These are phyloP conservation scores for Vidua macroura DNA, from an alignment of 2,113 vertebrate genomes.

Conservation along the genomic window DNA sequence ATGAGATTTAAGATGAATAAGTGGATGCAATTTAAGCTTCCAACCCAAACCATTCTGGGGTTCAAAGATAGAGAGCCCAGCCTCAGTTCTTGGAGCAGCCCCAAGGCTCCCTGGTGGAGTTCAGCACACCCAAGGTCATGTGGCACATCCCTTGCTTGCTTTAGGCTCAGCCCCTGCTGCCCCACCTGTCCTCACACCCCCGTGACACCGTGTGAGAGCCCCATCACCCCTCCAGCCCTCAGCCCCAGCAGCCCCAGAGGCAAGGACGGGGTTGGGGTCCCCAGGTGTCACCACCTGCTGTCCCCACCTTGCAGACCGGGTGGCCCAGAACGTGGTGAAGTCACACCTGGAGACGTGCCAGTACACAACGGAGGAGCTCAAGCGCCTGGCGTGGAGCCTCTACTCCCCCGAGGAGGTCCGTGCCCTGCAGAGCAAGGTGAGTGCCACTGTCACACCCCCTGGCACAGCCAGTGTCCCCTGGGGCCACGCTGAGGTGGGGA, in stretches of 20 bases:
- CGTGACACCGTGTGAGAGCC: accelerated
- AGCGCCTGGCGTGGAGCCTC: conserved; percentile 81
- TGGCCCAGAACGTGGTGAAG: conserved; percentile 87
- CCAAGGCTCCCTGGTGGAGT: neutral
- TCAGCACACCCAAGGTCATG: neutral
- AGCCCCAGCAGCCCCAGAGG: neutral
- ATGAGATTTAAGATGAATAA: neutral
- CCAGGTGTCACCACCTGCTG: accelerated
- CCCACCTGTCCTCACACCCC: neutral
- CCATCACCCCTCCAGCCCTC: neutral
- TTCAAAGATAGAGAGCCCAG: neutral
- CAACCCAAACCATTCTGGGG: neutral
- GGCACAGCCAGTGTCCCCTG: neutral
- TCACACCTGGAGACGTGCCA: conserved; percentile 89
- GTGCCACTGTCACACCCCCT: neutral
- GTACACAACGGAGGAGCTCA: conserved; percentile 86
- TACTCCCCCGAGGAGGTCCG: conserved; percentile 85
- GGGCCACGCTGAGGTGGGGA: neutral
- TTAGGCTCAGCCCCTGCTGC: neutral
- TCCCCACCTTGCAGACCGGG: conserved; percentile 73
- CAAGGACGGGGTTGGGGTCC: accelerated
- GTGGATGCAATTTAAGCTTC: neutral
- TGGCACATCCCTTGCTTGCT: neutral
- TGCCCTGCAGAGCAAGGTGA: conserved; percentile 82
- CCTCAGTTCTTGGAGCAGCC: neutral